Evolutionary conservation across 1,140 invertebrate species (phyloP).

Genomic region (Bombus terrestris): DNA sequence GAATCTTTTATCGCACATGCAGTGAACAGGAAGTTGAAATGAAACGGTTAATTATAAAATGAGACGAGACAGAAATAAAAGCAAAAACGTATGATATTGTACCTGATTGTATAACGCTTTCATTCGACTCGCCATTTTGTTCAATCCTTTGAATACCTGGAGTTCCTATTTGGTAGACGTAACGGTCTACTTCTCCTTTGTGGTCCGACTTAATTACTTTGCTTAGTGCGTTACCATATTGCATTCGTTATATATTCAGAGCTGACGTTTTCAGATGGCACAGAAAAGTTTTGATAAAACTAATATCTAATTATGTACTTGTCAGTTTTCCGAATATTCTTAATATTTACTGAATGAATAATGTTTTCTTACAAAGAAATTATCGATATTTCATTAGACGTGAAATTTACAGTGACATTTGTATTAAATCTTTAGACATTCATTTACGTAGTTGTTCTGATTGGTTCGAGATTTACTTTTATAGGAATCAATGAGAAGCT

Average conservation of each 20-base stretch:
- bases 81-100: not conserved
- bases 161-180: not conserved
- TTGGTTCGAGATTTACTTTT: not conserved
- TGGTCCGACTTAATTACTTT: not conserved
- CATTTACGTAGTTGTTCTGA: too few relatives aligned
- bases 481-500: not conserved
- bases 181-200: not conserved
- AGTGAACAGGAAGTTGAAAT: too few relatives aligned
- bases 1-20: too few relatives aligned
- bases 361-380: too few relatives aligned
- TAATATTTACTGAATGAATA: not conserved
- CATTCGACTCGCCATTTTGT: constrained; percentile 76
- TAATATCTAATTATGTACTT: too few relatives aligned
- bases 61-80: too few relatives aligned
- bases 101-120: constrained; percentile 78
- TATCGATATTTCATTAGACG: too few relatives aligned
- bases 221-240: not conserved
- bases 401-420: too few relatives aligned
- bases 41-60: too few relatives aligned
- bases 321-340: not conserved
- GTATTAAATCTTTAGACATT: too few relatives aligned
- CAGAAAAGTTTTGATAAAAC: too few relatives aligned
- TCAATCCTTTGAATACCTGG: not conserved
- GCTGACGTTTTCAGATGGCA: not conserved
- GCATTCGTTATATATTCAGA: not conserved